Evolutionary conservation across 2,113 vertebrate species (phyloP).

Genomic region (Dipodomys ordii): DNA sequence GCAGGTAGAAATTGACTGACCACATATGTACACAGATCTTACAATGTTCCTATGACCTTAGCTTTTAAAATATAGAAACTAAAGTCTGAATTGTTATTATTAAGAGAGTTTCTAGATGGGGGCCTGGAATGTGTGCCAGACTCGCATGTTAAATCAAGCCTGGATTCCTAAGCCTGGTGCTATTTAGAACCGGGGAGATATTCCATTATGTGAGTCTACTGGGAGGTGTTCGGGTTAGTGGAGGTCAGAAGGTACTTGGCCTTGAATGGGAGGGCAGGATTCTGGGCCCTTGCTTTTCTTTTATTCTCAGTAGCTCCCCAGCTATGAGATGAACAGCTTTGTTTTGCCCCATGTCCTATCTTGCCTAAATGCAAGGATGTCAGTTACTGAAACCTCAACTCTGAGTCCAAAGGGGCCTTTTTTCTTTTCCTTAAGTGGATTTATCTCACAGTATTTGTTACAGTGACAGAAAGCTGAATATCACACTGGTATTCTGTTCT

Average conservation of each 20-base stretch:
- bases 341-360: too few species aligned
- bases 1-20: neutral
- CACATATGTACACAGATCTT: neutral
- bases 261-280: neutral
- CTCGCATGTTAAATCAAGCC: neutral
- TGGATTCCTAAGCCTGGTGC: neutral
- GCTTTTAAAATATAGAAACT: constrained; percentile 15
- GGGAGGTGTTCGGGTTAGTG: neutral
- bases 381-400: neutral
- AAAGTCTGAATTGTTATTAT: neutral
- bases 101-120: neutral
- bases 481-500: neutral
- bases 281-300: neutral
- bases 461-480: neutral
- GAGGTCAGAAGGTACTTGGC: neutral
- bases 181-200: neutral
- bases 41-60: neutral
- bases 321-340: neutral
- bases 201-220: too few species aligned
- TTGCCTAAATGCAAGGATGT: neutral
- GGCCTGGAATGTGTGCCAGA: neutral
- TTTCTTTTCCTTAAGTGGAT: neutral
- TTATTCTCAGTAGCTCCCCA: neutral
- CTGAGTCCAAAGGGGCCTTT: neutral
- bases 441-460: neutral